A percentile compares a stretch with the other conserved stretches of the same genome.
Evolutionary conservation across 2,113 vertebrate species (phyloP).

Genomic region (Paramisgurnus dabryanus): DNA sequence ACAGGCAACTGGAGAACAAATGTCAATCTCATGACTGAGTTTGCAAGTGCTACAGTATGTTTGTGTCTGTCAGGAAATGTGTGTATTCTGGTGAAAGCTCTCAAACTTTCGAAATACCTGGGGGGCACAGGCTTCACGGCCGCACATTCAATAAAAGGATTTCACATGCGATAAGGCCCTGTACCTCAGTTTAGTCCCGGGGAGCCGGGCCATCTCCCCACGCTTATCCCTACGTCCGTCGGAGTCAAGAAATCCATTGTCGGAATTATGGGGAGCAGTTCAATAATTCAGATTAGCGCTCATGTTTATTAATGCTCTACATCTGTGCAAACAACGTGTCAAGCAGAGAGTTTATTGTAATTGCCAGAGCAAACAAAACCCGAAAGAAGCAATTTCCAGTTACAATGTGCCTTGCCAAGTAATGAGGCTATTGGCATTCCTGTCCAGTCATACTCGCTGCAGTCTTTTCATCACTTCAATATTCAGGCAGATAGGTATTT

Average conservation of each 20-base stretch:
- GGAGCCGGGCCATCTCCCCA: slow-evolving; percentile 67
- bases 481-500: slow-evolving; percentile 91
- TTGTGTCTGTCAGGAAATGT: neutral
- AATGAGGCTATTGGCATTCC: slow-evolving; percentile 99
- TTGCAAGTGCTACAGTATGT: slow-evolving; percentile 11
- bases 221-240: slow-evolving; percentile 44
- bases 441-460: slow-evolving; percentile 81
- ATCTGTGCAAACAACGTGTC: slow-evolving; percentile 99
- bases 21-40: slow-evolving; percentile 41
- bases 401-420: slow-evolving; percentile 99
- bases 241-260: slow-evolving; percentile 82
- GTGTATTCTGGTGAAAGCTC: neutral
- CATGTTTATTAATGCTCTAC: slow-evolving; percentile 99
- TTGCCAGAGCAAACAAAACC: slow-evolving; percentile 99
- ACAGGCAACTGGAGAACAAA: slow-evolving; percentile 51
- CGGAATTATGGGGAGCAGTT: slow-evolving; percentile 96
- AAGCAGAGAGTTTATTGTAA: slow-evolving; percentile 99
- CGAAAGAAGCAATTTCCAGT: slow-evolving; percentile 99
- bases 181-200: slow-evolving; percentile 80
- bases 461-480: slow-evolving; percentile 87
- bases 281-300: slow-evolving; percentile 99
- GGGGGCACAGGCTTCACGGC: slow-evolving; percentile 75
- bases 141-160: slow-evolving; percentile 89
- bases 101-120: slow-evolving; percentile 74
- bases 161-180: slow-evolving; percentile 85